Conservation (phyloP, 92 coral and sea anemone species). For the Zoanthus solanderi region DNA sequence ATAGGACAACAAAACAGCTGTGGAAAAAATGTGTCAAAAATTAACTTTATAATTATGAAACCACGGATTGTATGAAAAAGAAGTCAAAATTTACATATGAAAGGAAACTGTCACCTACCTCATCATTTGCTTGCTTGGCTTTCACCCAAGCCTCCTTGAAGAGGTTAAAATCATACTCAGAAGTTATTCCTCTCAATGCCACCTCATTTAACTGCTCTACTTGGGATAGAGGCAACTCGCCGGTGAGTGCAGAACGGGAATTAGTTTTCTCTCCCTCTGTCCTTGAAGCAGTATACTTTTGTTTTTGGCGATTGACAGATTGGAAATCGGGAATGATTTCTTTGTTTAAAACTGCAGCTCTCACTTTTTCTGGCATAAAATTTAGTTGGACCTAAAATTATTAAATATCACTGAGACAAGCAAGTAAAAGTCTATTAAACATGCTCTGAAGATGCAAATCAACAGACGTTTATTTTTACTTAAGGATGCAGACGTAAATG, state of each 20-base stretch:
- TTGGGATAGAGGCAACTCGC: slow-evolving; percentile 44
- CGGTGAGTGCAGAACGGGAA: slow-evolving; percentile 22
- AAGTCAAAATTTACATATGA: not conserved
- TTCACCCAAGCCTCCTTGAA: slow-evolving; percentile 93
- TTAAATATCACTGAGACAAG: not conserved
- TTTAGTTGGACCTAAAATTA: slow-evolving; percentile 57
- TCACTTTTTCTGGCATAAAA: slow-evolving; percentile 86
- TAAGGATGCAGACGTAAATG: too few species aligned
- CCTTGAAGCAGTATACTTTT: slow-evolving; percentile 41
- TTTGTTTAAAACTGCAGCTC: slow-evolving; percentile 75
- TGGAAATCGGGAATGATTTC: slow-evolving; percentile 70
- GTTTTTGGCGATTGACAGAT: slow-evolving; percentile 22
- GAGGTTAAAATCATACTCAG: slow-evolving; percentile 84
- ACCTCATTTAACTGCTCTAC: slow-evolving; percentile 86
- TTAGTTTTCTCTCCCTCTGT: slow-evolving; percentile 13
- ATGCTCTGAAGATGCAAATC: not conserved
- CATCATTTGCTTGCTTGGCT: slow-evolving; percentile 90
- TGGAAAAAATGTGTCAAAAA: not conserved
- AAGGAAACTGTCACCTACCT: slow-evolving; percentile 53
- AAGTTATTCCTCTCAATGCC: slow-evolving; percentile 71
- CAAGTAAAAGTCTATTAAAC: not conserved
- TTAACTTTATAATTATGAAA: too few species aligned
- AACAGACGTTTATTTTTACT: too few species aligned
- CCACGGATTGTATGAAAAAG: too few species aligned
- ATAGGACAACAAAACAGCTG: not conserved